Evolutionary conservation across 1,140 invertebrate genomes (phyloP), one percentile per base, ranked within the genome.

Genomic region (Eumeta japonica): DNA sequence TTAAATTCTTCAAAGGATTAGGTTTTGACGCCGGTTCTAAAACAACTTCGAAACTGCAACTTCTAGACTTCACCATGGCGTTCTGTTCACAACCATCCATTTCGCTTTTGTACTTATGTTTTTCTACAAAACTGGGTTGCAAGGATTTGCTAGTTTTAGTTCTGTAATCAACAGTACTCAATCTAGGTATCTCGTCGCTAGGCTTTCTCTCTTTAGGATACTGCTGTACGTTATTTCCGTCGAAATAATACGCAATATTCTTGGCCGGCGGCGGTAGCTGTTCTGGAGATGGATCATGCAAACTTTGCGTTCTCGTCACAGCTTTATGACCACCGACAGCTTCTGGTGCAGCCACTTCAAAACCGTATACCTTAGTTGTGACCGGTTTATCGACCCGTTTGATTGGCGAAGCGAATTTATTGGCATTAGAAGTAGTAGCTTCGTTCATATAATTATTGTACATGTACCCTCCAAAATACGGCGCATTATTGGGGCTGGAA

Each of bases 181-280:
- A 48, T 35, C 72, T 71, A 3, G 80, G 80, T 54, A 81, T 81
- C 50, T 80, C 77, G 45, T 75, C 75, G 16, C 36, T 56, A 17
- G 47, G 43, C 37, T 68, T 65, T 28, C 61, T 67, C 10, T 73
- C 74, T 18, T 57, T 59, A 2, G 48, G 51, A 39, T 62, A 67
- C 31, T 58, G 62, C 41, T 72, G 62, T 33, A 70, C 52, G 41
- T 68, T 73, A 55, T 55, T 77, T 11, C 72, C 74, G 40, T 81
- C 78, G 37, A 81, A 73, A 53, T 79, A 80, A 58, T 79, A 81
- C 3, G 79, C 78, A 38, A 81, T 72, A 52, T 70, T 73, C 45
- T 75, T 77, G 20, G 68, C 62, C 9, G 58, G 60, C 3, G 58
- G 58, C 1, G 58, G 58, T 2, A 43, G 42, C 43, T 65, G 61